Conservation (phyloP, 1,140 invertebrate species). For the Philotrypesis tridentata region DNA sequence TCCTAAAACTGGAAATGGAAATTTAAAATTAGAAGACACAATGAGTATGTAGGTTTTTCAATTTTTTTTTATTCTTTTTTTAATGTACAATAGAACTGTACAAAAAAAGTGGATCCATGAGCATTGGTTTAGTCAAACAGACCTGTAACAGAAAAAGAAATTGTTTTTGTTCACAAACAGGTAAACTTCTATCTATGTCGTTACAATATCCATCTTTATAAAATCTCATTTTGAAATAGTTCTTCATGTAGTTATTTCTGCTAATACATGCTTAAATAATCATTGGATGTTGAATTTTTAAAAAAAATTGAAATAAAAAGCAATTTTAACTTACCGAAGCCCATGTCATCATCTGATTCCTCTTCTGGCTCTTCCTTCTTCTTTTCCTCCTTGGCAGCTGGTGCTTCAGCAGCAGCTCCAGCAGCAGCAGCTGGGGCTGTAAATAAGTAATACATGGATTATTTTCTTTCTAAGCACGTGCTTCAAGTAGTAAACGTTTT, state of each 20-base stretch:
- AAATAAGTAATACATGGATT: constrained; percentile 55
- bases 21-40: constrained; percentile 24
- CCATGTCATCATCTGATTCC: constrained; percentile 96
- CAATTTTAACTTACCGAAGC: constrained; percentile 82
- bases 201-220: constrained; percentile 36
- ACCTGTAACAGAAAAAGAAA: constrained; percentile 76
- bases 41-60: constrained; percentile 41
- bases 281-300: constrained; percentile 55
- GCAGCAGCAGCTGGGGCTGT: constrained; percentile 77
- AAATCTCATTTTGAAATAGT: constrained; percentile 66
- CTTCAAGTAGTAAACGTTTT: not conserved
- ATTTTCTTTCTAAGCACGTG: constrained; percentile 20
- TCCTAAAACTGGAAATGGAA: too few species aligned
- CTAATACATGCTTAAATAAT: constrained; percentile 76
- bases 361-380: constrained; percentile 89
- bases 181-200: not conserved
- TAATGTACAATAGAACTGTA: constrained; percentile 68
- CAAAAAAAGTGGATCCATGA: constrained; percentile 58
- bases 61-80: constrained; percentile 59
- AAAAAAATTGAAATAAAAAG: constrained; percentile 50
- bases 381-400: constrained; percentile 83
- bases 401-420: constrained; percentile 80
- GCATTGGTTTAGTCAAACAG: constrained; percentile 81
- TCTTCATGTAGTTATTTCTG: constrained; percentile 71
- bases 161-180: constrained; percentile 39